Base-by-base conservation (phyloP, 2,888 invertebrate species). In the Drosophila yooni region DNA sequence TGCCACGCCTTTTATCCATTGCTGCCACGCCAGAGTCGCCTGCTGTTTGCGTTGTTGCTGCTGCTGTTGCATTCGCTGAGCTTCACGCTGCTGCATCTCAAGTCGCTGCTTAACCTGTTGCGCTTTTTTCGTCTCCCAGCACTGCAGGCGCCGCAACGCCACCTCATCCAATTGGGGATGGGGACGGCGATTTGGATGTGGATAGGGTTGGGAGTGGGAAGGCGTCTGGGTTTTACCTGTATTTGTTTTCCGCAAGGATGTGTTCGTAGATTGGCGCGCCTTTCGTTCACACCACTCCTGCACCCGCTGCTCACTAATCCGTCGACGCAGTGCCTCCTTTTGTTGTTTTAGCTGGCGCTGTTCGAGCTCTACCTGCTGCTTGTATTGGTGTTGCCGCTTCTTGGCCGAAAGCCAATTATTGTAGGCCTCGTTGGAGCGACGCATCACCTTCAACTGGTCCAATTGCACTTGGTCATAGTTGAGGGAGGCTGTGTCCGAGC, bases 391-490 rank as follows among this genome's bases (percentile, higher is more conserved):
- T 63, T 62, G 83, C 46, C 62, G 82, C 64, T 69, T 83, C 83
- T 93, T 93, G 18, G 88, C 92, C 3, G 91, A 91, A 1, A 93
- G 80, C 93, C 93, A 93, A 53, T 91, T 93, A 11, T 87, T 82
- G 68, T 89, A 93, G 18, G 93, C 93, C 33, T 82, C 74, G 31
- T 86, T 85, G 0, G 91, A 88, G 7, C 68, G 67, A 2, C 81
- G 77, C 31, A 77, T 51, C 11, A 82, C 7, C 13, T 70, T 79
- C 33, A 79, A 27, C 15, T 69, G 64, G 2, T 62, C 69, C 25
- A 75, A 57, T 46, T 66, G 76, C 11, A 52, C 69, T 25, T 83
- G 62, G 1, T 72, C 73, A 27, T 67, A 71, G 33, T 10, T 36
- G 0, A 51, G 13, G 10, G 88, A 88, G 0, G 27, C 65, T 11